Evolutionary conservation across 2,888 invertebrate species (phyloP), one percentile per base, ranked within the genome.

Genomic region (Tuberolachnus salignus): DNA sequence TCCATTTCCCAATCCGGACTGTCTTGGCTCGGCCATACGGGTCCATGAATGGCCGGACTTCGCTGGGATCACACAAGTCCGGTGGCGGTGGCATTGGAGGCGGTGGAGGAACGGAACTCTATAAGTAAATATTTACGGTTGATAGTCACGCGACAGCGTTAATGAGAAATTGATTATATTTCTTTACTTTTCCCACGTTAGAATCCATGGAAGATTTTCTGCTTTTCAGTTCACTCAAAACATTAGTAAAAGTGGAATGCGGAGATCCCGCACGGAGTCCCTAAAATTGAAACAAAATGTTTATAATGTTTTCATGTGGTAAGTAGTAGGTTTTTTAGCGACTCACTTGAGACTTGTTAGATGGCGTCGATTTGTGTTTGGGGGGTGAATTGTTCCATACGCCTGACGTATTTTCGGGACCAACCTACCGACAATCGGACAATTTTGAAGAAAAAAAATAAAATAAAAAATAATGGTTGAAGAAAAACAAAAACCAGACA

Each of bases 21-120:
- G 97, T 97, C 84, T 97, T 95, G 0, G 97, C 97, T 42, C 97
- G 87, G 0, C 96, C 95, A 83, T 95, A 95, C 0, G 95, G 95
- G 85, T 95, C 95, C 83, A 95, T 88, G 84, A 95, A 95, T 0
- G 93, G 94, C 11, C 94, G 87, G 0, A 90, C 90, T 84, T 93
- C 94, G 0, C 92, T 92, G 0, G 93, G 94, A 84, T 94, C 94
- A 78, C 91, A 90, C 67, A 90, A 89, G 83, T 93, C 92, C 6
- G 93, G 87, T 53, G 94, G 94, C 2, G 94, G 94, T 0, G 95
- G 95, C 91, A 94, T 92, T 1, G 94, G 94, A 0, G 95, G 95
- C 0, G 95, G 95, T 0, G 95, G 95, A 0, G 92, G 92, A 0
- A 83, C 83, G 16, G 82, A 80, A 59, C 83, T 83, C 84, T 84